Base-by-base conservation (phyloP, 1,140 invertebrate species). In the Conus ventricosus region DNA sequence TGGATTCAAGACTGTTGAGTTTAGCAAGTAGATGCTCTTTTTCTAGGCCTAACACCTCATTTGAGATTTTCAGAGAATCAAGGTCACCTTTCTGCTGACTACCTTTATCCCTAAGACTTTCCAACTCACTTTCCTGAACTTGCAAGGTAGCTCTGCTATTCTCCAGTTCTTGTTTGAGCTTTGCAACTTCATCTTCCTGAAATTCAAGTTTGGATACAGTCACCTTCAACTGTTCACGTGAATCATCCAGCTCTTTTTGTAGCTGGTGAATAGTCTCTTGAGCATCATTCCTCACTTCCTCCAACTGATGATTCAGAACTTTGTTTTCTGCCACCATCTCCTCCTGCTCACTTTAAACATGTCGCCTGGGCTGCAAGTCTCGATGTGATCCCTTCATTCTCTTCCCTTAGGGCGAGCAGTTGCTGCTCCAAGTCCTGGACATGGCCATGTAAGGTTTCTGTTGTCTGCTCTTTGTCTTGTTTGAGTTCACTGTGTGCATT, bases 71-170 rank as follows among this genome's bases (percentile, higher is more conserved):
- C n/a, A 57, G 75, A 78, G 75, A 55, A 23, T 81, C 86, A n/a
- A 57, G 57, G 6, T 39, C 20, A 8, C 78, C 71, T 27, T 84
- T 87, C 54, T 88, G 87, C 55, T 88, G 84, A 57, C 75, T 76
- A 60, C 83, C 27, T 13, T 85, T 51, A 20, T 90, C 89, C 27
- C 39, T 27, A 27, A 88, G 67, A 20, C 75, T 87, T 23, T 78
- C 71, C 39, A 90, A 23, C 27, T 88, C 88, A 10, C 87, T 57
- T 71, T 90, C 88, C 75, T 90, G 88, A n/a, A 84, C 80, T 60
- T 87, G 84, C 84, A 87, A 13, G 71, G 88, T 60, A 5, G 76
- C 25, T 60, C 71, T 90, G 67, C 23, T 71, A n/a, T 13, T 71
- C 67, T 71, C 67, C 23, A 71, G 67, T 71, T 71, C 67, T 23